A percentile compares a stretch with the other conserved stretches of the same genome.
These are phyloP conservation scores for Eptesicus fuscus DNA, from an alignment of 2,113 vertebrate species.

Conservation along the genomic window DNA sequence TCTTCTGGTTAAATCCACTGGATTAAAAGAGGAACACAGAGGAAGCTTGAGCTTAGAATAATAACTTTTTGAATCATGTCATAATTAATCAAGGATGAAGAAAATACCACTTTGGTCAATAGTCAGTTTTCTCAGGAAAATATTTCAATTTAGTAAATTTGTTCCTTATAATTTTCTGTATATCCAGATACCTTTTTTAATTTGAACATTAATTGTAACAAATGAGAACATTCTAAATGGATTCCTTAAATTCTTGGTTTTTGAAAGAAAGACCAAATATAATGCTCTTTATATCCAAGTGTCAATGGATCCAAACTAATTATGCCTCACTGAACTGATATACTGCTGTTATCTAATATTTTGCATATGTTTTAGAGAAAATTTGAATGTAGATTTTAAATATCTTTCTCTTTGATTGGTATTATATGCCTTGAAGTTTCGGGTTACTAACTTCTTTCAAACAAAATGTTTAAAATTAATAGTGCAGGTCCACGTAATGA, in stretches of 20 bases:
- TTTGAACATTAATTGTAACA: not conserved
- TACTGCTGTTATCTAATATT: not conserved
- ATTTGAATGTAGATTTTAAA: not conserved
- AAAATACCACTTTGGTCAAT: not conserved
- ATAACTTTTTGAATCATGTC: not conserved
- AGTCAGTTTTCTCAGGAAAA: not conserved
- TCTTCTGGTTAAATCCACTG: not conserved
- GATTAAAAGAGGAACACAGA: not conserved
- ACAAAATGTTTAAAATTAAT: conserved; percentile 35
- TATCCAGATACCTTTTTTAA: not conserved
- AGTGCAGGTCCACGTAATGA: not conserved
- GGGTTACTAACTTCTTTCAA: not conserved
- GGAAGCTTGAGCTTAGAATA: not conserved
- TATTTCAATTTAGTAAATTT: not conserved
- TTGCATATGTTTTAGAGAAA: not conserved
- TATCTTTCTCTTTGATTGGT: not conserved
- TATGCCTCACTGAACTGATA: not conserved
- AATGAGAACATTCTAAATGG: not conserved
- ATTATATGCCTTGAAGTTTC: not conserved
- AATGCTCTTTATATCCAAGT: not conserved
- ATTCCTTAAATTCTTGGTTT: not conserved
- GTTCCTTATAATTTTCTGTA: not conserved
- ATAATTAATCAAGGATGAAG: not conserved
- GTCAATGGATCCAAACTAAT: not conserved
- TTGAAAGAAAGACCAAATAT: not conserved